A percentile compares a stretch with the other conserved stretches of the same genome.
Conservation (phyloP, 2,888 invertebrate species). For the Pterostichus niger region DNA sequence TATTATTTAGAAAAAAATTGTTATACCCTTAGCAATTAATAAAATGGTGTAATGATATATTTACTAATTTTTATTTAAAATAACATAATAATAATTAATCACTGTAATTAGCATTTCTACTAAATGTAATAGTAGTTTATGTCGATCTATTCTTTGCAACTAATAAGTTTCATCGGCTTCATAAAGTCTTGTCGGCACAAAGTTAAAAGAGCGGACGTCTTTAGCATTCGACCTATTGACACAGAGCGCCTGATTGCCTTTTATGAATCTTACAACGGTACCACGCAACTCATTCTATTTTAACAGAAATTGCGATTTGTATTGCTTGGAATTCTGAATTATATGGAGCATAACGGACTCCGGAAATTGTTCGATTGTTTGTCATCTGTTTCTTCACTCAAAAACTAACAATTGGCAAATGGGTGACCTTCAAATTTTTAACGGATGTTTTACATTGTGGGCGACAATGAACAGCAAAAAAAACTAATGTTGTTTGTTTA, state of each 20-base stretch:
- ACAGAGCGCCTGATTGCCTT: conserved; percentile 38
- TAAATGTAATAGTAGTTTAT: not conserved
- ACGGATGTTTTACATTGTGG: conserved; percentile 39
- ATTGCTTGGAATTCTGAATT: conserved; percentile 18
- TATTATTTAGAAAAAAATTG: no score
- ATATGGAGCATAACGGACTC: conserved; percentile 46
- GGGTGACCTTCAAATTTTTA: conserved; percentile 33
- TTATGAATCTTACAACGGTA: conserved; percentile 41
- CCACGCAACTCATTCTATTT: conserved; percentile 13
- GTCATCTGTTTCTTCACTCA: conserved; percentile 18
- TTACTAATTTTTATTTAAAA: no score
- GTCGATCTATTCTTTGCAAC: not conserved
- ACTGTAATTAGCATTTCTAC: no score
- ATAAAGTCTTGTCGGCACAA: conserved; percentile 9
- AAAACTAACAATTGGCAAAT: conserved; percentile 39
- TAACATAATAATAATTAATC: no score
- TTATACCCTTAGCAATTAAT: no score
- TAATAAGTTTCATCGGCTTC: conserved; percentile 5
- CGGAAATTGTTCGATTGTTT: conserved; percentile 32
- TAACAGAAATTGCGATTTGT: conserved; percentile 37
- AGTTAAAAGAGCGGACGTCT: conserved; percentile 21
- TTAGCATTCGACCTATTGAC: conserved; percentile 57
- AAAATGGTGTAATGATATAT: no score
- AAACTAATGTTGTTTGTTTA: conserved; percentile 6
- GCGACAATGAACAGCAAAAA: conserved; percentile 26